Percentiles rank a stretch among this genome's conserved stretches.
phyloP scores from a whole-genome alignment of 2,888 invertebrate species.

The Hesperia comma region DNA sequence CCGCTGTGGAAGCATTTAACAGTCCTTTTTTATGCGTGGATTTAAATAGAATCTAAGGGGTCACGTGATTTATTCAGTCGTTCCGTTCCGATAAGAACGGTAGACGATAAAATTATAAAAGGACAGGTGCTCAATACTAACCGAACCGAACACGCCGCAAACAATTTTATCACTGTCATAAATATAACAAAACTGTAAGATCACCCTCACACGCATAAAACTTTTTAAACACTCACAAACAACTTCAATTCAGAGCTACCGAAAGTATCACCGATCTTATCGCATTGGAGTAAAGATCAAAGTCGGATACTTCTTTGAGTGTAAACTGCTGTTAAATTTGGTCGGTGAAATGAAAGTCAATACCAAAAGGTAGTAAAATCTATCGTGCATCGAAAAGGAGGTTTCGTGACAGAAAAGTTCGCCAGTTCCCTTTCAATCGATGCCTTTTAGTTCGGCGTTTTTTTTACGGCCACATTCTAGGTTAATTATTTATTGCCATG shows the following conservation, averaged over 20 bases:
- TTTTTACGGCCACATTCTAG: constrained; percentile 56
- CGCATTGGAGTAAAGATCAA: constrained; percentile 47
- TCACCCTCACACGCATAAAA: constrained; percentile 59
- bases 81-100: constrained; percentile 54
- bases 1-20: not conserved
- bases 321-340: constrained; percentile 31
- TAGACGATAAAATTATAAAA: constrained; percentile 58
- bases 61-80: constrained; percentile 44
- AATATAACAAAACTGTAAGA: constrained; percentile 69
- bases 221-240: constrained; percentile 65
- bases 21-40: constrained; percentile 27
- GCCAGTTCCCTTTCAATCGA: constrained; percentile 70
- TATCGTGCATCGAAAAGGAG: constrained; percentile 72
- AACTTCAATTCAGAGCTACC: constrained; percentile 49
- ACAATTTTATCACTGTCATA: constrained; percentile 79
- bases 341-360: constrained; percentile 54
- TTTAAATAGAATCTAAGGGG: constrained; percentile 22
- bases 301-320: constrained; percentile 40
- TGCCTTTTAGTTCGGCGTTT: constrained; percentile 65
- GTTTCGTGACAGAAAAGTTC: constrained; percentile 74
- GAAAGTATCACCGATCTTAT: constrained; percentile 44
- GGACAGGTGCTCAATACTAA: constrained; percentile 73
- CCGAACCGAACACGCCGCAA: constrained; percentile 72
- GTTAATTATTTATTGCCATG: constrained; percentile 73
- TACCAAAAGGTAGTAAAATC: constrained; percentile 71